Base-by-base conservation (phyloP, 2,888 invertebrate genomes). In the Brachycybe producta region DNA sequence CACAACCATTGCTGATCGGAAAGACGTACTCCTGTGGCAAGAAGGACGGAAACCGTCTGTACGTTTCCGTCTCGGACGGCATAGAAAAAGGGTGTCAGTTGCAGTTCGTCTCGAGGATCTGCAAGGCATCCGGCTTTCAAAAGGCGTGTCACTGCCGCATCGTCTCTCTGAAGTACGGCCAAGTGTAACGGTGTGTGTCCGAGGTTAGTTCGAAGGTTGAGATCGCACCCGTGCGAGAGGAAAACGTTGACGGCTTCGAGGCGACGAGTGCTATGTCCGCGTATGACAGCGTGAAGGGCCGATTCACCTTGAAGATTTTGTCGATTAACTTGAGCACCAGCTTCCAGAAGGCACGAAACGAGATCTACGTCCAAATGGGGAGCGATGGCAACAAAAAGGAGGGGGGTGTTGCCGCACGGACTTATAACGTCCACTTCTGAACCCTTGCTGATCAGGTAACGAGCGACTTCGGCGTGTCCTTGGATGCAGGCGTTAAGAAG, bases 1-100 rank as follows among this genome's bases (percentile, higher is more conserved):
- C 17, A 13, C 19, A 49, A 30, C 49, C 49, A 49, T n/a, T n/a
- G n/a, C 5, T 15, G 19, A 42, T 44, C 43, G 2, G 21, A 13
- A n/a, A 19, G 13, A 15, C 50, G 39, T 2, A 54, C 58, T 7
- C 64, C 64, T 28, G 60, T 59, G 17, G 59, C 56, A 19, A 63
- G 54, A 23, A 65, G 58, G 45, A 63, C 58, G n/a, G 55, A 52
- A 2, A 61, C 61, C 7, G 57, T 51, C 15, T 56, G 53, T 40
- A 59, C 44, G 35, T 57, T 52, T 15, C 59, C 60, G 30, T 60
- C 58, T 56, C 60, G 61, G 4, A 61, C 60, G 39, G 62, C 55
- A 57, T 60, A 61, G 52, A 61, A 62, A 28, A 65, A 52, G 7
- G 61, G 61, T 5, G 59, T 57, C 17, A 57, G 51, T 5, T 57